Evolutionary conservation across 2,888 invertebrate genomes (phyloP).

Genomic region (Cheilosia vulpina): DNA sequence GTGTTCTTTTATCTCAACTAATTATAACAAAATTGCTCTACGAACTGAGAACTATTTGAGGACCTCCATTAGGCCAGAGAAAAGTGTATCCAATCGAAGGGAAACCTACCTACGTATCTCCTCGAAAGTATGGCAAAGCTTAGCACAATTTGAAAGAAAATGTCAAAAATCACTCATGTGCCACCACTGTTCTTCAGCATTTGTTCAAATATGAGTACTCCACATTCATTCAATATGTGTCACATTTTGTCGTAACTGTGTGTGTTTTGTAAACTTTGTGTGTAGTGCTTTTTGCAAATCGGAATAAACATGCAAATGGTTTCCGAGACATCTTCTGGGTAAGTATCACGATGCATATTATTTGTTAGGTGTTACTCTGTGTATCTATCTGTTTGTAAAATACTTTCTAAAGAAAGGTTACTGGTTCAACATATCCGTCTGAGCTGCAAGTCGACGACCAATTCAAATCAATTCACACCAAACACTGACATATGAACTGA

Average conservation of each 20-base stretch:
- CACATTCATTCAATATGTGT: conserved; percentile 3
- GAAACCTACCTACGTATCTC: not conserved
- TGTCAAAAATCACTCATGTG: too few species aligned
- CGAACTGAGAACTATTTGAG: conserved; percentile 45
- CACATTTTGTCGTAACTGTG: conserved; percentile 10
- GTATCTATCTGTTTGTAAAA: conserved; percentile 47
- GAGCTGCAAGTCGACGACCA: conserved; percentile 48
- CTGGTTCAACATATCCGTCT: conserved; percentile 70
- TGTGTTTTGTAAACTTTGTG: conserved; percentile 33
- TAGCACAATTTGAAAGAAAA: too few species aligned
- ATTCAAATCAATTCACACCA: conserved; percentile 25
- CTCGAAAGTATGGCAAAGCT: too few species aligned
- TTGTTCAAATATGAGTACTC: conserved; percentile 8
- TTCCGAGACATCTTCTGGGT: not conserved
- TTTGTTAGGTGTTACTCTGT: conserved; percentile 13
- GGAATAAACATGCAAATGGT: not conserved
- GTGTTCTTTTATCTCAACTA: conserved; percentile 11
- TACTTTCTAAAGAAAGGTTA: conserved; percentile 56
- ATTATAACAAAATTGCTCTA: conserved; percentile 40
- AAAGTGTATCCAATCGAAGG: conserved; percentile 23
- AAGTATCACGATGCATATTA: conserved; percentile 43
- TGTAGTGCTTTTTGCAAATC: conserved; percentile 53
- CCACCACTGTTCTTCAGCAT: not conserved
- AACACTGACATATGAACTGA: conserved; percentile 28
- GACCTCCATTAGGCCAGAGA: conserved; percentile 7